Conservation (phyloP, 2,113 vertebrate species). For the Butastur rufipennis region DNA sequence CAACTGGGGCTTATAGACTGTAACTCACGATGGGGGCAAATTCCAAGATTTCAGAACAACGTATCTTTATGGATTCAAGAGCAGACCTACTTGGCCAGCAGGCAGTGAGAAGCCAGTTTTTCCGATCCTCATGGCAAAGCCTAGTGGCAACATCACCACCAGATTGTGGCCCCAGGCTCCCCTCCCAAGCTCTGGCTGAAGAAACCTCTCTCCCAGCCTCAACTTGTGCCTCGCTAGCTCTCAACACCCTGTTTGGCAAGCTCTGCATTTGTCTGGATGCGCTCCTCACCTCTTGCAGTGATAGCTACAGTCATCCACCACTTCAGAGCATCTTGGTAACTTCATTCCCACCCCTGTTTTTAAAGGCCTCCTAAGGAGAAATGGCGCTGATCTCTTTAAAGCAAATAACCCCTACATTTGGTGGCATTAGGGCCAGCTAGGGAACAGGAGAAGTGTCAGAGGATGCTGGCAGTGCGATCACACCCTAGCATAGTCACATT, state of each 20-base stretch:
- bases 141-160: not conserved
- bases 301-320: not conserved
- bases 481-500: conserved; percentile 51
- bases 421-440: conserved; percentile 1
- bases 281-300: not conserved
- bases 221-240: not conserved
- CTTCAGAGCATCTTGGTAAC: conserved; percentile 18
- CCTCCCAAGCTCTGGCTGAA: not conserved
- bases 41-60: not conserved
- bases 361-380: not conserved
- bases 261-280: not conserved
- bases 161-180: not conserved
- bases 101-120: not conserved
- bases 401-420: not conserved
- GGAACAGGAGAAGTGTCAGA: conserved; percentile 1
- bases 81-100: not conserved
- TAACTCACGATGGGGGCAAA: not conserved
- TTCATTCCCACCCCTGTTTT: conserved; percentile 1
- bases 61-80: not conserved
- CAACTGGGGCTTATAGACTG: not conserved
- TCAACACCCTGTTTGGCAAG: not conserved
- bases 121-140: not conserved
- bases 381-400: not conserved
- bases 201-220: not conserved
- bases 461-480: conserved; percentile 50